A percentile compares a stretch with the other conserved stretches of the same genome.
Conservation (phyloP, 2,888 invertebrate species). For the Amphipyra tragopoginis region DNA sequence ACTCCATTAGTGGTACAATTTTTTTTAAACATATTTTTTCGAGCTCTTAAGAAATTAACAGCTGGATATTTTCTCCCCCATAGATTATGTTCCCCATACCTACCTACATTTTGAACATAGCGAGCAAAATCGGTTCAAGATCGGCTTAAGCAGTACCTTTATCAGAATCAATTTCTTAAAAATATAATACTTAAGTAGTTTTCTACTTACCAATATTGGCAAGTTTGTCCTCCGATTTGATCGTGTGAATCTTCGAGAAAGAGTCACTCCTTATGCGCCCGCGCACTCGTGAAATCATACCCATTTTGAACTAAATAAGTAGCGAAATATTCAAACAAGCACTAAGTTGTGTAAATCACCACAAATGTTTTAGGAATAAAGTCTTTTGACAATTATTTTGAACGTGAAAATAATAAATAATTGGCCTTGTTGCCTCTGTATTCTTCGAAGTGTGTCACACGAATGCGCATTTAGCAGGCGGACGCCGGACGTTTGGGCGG, state of each 20-base stretch:
- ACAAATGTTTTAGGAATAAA: constrained; percentile 26
- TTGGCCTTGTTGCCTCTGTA: constrained; percentile 60
- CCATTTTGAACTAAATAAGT: constrained; percentile 82
- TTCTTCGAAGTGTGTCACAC: constrained; percentile 72
- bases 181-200: not conserved
- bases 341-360: constrained; percentile 41
- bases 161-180: too few species aligned
- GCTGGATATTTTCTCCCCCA: too few species aligned
- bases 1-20: too few species aligned
- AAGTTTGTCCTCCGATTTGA: constrained; percentile 92
- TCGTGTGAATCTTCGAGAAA: constrained; percentile 90
- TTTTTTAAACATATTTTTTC: too few species aligned
- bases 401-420: constrained; percentile 41
- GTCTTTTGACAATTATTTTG: constrained; percentile 26
- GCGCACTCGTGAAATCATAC: constrained; percentile 93
- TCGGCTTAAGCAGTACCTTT: too few species aligned
- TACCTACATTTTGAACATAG: too few species aligned
- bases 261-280: constrained; percentile 91
- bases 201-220: constrained; percentile 91
- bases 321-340: constrained; percentile 36
- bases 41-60: too few species aligned
- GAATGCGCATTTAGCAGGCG: constrained; percentile 78
- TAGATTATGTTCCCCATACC: too few species aligned
- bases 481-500: constrained; percentile 71
- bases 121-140: too few species aligned